phyloP scores from a whole-genome alignment of 1,140 invertebrate genomes.

The Drosophila pseudoobscura region DNA sequence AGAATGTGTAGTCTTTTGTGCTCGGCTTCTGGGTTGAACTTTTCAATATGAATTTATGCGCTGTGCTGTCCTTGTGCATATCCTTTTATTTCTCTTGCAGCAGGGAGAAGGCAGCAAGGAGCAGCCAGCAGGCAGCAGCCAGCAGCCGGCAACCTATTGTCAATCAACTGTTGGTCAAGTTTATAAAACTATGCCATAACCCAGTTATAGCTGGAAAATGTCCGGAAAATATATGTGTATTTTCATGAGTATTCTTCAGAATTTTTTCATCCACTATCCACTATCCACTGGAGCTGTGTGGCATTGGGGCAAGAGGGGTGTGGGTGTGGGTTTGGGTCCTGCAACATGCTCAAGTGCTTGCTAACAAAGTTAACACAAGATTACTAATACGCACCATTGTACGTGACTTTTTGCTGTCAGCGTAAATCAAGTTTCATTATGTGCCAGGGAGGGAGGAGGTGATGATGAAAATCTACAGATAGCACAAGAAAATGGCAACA shows the following conservation, averaged over 20 bases:
- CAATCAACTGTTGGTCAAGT: conserved; percentile 48
- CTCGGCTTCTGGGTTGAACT: too few species aligned
- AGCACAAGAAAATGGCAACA: background rate
- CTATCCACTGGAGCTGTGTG: conserved; percentile 2
- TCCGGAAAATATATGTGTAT: conserved; percentile 17
- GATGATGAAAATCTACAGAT: conserved; percentile 26
- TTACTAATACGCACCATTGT: conserved; percentile 80
- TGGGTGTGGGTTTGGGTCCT: conserved; percentile 21
- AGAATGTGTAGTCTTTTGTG: too few species aligned
- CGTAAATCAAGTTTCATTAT: conserved; percentile 80
- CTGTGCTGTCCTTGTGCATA: too few species aligned
- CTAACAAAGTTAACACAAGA: conserved; percentile 80
- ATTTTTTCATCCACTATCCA: background rate
- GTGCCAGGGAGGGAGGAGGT: conserved; percentile 39
- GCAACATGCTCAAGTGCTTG: conserved; percentile 67
- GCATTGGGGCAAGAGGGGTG: background rate
- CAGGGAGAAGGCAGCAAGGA: too few species aligned
- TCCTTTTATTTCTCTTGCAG: too few species aligned
- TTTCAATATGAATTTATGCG: too few species aligned
- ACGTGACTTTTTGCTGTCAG: conserved; percentile 81
- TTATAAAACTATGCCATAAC: conserved; percentile 47
- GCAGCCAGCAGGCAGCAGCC: background rate
- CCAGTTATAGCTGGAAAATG: conserved; percentile 31
- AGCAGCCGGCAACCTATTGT: conserved; percentile 23
- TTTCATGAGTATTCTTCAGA: conserved; percentile 1